These are phyloP conservation scores for Schizopygopsis pylzovi DNA, from an alignment of 2,797 vertebrate species.

Conservation along the genomic window DNA sequence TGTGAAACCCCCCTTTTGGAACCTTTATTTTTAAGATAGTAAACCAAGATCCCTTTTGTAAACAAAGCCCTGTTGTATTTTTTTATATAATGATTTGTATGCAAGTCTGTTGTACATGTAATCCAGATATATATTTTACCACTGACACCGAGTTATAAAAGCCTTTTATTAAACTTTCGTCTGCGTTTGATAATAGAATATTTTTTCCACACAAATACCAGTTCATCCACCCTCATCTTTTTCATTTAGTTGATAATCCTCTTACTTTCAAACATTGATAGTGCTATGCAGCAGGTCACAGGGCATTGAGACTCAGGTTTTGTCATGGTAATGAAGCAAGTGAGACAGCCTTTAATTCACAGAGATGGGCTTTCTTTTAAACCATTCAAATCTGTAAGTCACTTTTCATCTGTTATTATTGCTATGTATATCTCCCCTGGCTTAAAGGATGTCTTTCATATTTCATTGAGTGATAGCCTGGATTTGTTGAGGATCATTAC, in stretches of 20 bases:
- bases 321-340: slow-evolving; percentile 54
- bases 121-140: slow-evolving; percentile 25
- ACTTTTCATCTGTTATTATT: slow-evolving; percentile 44
- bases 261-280: slow-evolving; percentile 51
- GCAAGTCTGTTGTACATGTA: slow-evolving; percentile 23
- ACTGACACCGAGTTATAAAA: slow-evolving; percentile 23
- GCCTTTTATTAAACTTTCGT: slow-evolving; percentile 31
- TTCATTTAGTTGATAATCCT: slow-evolving; percentile 51
- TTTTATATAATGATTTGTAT: slow-evolving; percentile 33
- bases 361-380: slow-evolving; percentile 26
- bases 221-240: slow-evolving; percentile 39
- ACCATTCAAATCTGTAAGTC: slow-evolving; percentile 43
- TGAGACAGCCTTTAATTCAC: slow-evolving; percentile 47
- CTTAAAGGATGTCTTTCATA: slow-evolving; percentile 52
- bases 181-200: slow-evolving; percentile 39
- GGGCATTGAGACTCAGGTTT: slow-evolving; percentile 40
- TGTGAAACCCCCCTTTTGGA: not conserved
- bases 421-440: slow-evolving; percentile 34
- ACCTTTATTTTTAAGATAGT: not conserved
- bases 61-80: not conserved
- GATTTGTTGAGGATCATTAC: slow-evolving; percentile 47
- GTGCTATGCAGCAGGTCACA: slow-evolving; percentile 32
- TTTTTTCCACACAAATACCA: slow-evolving; percentile 27
- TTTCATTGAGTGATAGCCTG: slow-evolving; percentile 38
- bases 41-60: not conserved